These are phyloP conservation scores for Cyanocitta stelleri DNA, from an alignment of 2,113 vertebrate genomes.

Conservation along the genomic window DNA sequence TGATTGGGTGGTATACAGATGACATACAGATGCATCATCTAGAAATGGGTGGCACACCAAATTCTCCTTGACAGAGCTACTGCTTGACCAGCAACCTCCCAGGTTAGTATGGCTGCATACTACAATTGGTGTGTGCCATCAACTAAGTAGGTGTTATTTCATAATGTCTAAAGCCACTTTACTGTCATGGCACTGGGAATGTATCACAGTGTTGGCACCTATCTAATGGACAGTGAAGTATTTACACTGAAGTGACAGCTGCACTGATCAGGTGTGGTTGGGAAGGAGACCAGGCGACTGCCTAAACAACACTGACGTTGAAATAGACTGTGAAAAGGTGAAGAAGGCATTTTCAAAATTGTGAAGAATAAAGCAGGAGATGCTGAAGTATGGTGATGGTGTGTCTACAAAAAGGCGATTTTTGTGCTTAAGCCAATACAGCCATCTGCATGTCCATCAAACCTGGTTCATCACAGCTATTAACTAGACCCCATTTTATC, in stretches of 20 bases:
- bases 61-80: not conserved
- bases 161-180: not conserved
- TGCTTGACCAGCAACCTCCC: not conserved
- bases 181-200: not conserved
- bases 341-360: not conserved
- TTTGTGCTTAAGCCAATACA: not conserved
- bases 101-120: not conserved
- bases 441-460: not conserved
- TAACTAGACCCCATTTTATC: not conserved
- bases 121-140: not conserved
- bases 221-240: not conserved
- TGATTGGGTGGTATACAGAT: not conserved
- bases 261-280: rapidly evolving
- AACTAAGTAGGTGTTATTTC: not conserved
- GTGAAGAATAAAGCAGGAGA: not conserved
- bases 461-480: not conserved
- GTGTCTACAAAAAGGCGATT: not conserved
- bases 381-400: not conserved
- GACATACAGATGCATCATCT: not conserved
- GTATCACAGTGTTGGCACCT: not conserved
- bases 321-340: not conserved
- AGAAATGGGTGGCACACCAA: not conserved
- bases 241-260: not conserved
- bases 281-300: not conserved
- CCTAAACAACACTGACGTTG: not conserved